phyloP scores from a whole-genome alignment of 2,113 vertebrate species.

The Zingel zingel region DNA sequence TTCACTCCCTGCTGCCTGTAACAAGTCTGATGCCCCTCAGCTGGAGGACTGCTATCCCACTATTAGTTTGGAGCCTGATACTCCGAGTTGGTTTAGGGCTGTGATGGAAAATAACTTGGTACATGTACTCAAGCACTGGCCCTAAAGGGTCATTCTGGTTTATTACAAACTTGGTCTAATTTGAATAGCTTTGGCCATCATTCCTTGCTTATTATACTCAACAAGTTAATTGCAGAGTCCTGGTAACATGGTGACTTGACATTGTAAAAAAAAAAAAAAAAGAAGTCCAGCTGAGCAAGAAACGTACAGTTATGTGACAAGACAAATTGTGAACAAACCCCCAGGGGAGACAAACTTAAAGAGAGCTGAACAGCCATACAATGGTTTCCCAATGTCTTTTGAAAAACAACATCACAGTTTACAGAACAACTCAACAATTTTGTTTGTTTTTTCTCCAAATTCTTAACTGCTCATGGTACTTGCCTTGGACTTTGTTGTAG shows the following conservation, averaged over 20 bases:
- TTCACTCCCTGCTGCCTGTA: neutral
- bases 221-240: neutral
- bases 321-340: neutral
- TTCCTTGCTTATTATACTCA: neutral
- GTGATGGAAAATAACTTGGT: neutral
- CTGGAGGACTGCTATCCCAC: neutral
- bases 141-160: neutral
- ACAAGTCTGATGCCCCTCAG: neutral
- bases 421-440: neutral
- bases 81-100: neutral
- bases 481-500: too few relatives aligned
- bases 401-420: neutral
- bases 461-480: too few relatives aligned
- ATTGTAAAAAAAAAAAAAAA: too few relatives aligned
- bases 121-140: neutral
- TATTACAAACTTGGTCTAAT: neutral
- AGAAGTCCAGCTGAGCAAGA: neutral
- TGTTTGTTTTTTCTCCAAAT: too few relatives aligned
- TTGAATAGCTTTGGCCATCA: neutral
- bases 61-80: neutral
- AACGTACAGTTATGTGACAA: neutral
- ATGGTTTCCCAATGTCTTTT: too few relatives aligned
- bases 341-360: too few relatives aligned
- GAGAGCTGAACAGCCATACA: too few relatives aligned
- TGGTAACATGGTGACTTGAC: neutral